Conservation (phyloP, 2,797 vertebrate genomes). For the Ctenopoma kingsleyae region DNA sequence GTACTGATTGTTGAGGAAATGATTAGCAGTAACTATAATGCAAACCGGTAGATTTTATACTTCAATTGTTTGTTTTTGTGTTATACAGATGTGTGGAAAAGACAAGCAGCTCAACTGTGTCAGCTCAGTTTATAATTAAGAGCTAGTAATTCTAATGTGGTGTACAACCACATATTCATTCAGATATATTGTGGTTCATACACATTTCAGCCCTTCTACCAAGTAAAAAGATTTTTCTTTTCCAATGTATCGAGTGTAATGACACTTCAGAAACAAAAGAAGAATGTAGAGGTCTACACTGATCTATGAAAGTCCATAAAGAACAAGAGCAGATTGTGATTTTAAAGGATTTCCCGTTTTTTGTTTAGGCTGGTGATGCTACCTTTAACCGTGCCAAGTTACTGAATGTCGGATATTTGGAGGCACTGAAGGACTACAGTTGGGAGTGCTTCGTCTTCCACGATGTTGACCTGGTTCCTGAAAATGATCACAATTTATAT, state of each 20-base stretch:
- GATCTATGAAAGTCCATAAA: not conserved
- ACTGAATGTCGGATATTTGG: constrained; percentile 94
- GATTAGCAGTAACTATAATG: not conserved
- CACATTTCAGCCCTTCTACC: not conserved
- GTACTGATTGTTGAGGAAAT: not conserved
- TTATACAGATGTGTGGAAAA: too few species aligned
- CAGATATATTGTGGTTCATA: too few species aligned
- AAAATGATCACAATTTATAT: constrained; percentile 95
- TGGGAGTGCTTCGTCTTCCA: constrained; percentile 99
- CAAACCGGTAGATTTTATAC: not conserved
- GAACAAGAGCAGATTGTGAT: not conserved
- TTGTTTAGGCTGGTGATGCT: constrained; percentile 87
- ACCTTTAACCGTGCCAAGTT: constrained; percentile 97
- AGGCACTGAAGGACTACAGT: constrained; percentile 91
- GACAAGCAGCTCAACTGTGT: too few species aligned
- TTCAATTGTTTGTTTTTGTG: too few species aligned
- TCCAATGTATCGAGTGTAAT: not conserved
- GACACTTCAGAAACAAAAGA: not conserved
- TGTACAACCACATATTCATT: too few species aligned
- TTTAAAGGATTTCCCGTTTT: constrained; percentile 7
- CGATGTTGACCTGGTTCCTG: constrained; percentile 96
- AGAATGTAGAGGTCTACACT: not conserved
- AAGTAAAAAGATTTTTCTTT: not conserved
- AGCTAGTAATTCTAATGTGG: too few species aligned
- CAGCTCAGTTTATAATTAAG: too few species aligned